Evolutionary conservation across 2,797 vertebrate genomes (phyloP).

Genomic region (Macropodus opercularis): DNA sequence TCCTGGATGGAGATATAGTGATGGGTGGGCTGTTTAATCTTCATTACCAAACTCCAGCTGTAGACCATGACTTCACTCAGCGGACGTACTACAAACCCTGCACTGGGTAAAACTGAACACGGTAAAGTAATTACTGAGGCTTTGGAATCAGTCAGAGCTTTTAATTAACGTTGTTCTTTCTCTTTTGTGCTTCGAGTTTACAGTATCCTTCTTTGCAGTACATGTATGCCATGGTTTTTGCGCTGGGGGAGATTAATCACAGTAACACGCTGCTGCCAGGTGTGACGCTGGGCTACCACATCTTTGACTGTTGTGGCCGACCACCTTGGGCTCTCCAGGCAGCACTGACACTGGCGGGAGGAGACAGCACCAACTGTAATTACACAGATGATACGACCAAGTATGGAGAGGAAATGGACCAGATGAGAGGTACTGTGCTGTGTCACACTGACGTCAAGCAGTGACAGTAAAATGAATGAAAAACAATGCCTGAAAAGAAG

Average conservation of each 20-base stretch:
- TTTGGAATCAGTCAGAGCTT: too few relatives aligned
- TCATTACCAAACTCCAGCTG: slow-evolving; percentile 54
- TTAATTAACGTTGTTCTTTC: too few relatives aligned
- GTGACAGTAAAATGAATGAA: too few relatives aligned
- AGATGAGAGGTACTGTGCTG: too few relatives aligned
- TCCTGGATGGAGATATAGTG: slow-evolving; percentile 76
- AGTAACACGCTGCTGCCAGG: slow-evolving; percentile 58
- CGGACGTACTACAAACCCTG: slow-evolving; percentile 60
- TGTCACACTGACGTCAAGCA: too few relatives aligned
- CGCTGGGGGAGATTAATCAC: slow-evolving; percentile 74
- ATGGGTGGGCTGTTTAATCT: slow-evolving; percentile 76
- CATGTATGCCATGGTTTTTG: slow-evolving; percentile 72
- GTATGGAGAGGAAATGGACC: too few relatives aligned
- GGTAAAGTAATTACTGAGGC: too few relatives aligned
- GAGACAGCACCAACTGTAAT: slow-evolving; percentile 14
- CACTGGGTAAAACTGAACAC: slow-evolving; percentile 57
- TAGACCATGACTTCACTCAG: slow-evolving; percentile 56
- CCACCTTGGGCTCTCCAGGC: slow-evolving; percentile 57
- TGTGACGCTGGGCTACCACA: slow-evolving; percentile 62
- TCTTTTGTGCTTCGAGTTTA: slow-evolving; percentile 73
- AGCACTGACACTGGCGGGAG: slow-evolving; percentile 56
- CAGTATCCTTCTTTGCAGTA: slow-evolving; percentile 48
- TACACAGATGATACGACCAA: too few relatives aligned
- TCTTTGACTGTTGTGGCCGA: slow-evolving; percentile 57
- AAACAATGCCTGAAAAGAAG: too few relatives aligned